Evolutionary conservation across 2,113 vertebrate species (phyloP).

Genomic region (Octodon degus): DNA sequence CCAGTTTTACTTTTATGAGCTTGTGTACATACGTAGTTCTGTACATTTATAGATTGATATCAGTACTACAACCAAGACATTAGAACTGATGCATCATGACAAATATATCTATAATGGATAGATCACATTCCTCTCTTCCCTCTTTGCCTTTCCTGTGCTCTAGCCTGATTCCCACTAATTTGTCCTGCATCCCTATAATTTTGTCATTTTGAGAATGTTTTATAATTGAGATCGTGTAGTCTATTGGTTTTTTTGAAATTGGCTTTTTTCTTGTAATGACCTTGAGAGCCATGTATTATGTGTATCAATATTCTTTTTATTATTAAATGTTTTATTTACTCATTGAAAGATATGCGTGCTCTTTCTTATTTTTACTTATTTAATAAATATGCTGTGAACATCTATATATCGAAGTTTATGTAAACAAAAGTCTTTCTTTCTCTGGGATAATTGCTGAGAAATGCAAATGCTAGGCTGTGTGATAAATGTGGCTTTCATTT

Average conservation of each 20-base stretch:
- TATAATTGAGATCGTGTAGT: background rate
- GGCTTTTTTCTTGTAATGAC: background rate
- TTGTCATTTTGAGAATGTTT: constrained; percentile 50
- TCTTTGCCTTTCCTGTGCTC: background rate
- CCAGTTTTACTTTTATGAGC: background rate
- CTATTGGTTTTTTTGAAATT: constrained; percentile 20
- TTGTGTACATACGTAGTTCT: background rate
- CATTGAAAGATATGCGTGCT: background rate
- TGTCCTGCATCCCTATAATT: constrained; percentile 35
- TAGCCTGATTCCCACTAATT: background rate
- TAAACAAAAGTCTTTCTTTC: background rate
- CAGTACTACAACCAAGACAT: background rate
- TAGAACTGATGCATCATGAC: background rate
- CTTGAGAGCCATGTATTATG: background rate
- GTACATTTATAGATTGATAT: background rate
- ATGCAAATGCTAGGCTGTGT: background rate
- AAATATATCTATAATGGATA: background rate
- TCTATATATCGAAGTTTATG: constrained; percentile 16
- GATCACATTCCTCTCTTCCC: background rate
- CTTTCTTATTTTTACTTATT: constrained; percentile 30
- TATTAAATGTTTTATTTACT: constrained; percentile 20
- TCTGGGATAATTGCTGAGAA: background rate
- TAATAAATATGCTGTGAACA: constrained; percentile 36
- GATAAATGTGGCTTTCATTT: constrained; percentile 22
- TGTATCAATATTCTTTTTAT: constrained; percentile 11